These are phyloP conservation scores for Agrotis puta DNA, from an alignment of 2,888 invertebrate genomes.

Conservation along the genomic window DNA sequence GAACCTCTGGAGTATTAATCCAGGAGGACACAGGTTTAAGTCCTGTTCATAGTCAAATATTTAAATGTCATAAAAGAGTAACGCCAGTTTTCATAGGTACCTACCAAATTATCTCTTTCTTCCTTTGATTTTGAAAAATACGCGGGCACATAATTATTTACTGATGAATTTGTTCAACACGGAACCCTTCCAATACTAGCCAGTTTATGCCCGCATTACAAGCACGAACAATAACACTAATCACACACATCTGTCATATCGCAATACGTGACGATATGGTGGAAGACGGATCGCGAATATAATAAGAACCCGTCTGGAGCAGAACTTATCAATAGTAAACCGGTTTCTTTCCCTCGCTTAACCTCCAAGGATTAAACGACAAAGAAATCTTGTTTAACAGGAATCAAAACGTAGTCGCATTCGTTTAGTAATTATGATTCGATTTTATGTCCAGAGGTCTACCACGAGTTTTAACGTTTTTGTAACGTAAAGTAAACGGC, in stretches of 20 bases:
- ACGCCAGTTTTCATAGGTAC: too few species aligned
- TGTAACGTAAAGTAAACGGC: too few species aligned
- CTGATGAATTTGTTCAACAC: not conserved
- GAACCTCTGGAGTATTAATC: too few species aligned
- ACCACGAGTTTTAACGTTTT: too few species aligned
- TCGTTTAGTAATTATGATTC: not conserved
- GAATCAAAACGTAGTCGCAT: not conserved
- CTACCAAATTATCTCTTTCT: too few species aligned
- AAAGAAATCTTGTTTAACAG: not conserved
- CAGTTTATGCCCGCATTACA: not conserved
- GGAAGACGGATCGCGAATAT: conserved; percentile 23
- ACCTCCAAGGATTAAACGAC: not conserved
- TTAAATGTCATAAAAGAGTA: too few species aligned
- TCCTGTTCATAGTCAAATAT: too few species aligned
- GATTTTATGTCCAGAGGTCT: too few species aligned
- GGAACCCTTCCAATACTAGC: not conserved
- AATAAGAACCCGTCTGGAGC: conserved; percentile 16
- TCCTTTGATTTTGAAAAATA: too few species aligned
- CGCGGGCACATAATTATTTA: too few species aligned
- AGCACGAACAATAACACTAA: not conserved
- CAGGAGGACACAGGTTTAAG: too few species aligned
- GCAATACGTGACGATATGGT: not conserved
- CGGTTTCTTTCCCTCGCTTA: conserved; percentile 30
- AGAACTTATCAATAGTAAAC: conserved; percentile 18
- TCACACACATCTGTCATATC: conserved; percentile 17